Evolutionary conservation across 2,113 vertebrate species (phyloP).

Genomic region (Sapajus apella): DNA sequence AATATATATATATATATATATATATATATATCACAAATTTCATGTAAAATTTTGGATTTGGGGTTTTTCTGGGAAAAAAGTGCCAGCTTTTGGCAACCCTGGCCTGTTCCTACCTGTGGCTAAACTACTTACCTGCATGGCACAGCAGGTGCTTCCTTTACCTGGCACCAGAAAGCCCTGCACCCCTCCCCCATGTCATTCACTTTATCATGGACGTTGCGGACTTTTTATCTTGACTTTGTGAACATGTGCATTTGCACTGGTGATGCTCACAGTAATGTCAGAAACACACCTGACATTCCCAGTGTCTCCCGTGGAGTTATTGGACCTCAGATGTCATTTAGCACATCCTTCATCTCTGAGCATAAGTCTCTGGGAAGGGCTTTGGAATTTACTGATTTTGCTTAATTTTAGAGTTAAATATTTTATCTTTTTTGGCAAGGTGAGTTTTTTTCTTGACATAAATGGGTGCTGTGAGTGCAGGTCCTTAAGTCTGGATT

Average conservation of each 20-base stretch:
- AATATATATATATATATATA: no score
- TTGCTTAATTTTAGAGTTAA: not conserved
- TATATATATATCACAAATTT: not conserved
- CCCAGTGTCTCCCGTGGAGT: not conserved
- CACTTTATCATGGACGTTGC: fast-evolving
- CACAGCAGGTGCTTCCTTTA: no score
- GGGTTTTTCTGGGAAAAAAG: not conserved
- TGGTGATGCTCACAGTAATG: not conserved
- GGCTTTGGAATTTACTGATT: not conserved
- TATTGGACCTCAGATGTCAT: not conserved
- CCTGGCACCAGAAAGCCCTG: fast-evolving
- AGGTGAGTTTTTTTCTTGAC: not conserved
- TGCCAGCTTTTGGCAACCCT: no score
- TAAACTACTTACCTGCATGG: not conserved
- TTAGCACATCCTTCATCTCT: not conserved
- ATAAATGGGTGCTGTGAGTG: not conserved
- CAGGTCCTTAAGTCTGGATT: not conserved
- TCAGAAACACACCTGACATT: fast-evolving
- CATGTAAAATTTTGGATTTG: not conserved
- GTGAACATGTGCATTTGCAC: fast-evolving
- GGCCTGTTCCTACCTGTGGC: fast-evolving
- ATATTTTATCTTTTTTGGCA: not conserved
- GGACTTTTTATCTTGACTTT: not conserved
- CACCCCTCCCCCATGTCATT: not conserved
- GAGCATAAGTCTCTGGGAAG: not conserved